Evolutionary conservation across 2,113 vertebrate species (phyloP).

Genomic region (Pardalotus punctatus): DNA sequence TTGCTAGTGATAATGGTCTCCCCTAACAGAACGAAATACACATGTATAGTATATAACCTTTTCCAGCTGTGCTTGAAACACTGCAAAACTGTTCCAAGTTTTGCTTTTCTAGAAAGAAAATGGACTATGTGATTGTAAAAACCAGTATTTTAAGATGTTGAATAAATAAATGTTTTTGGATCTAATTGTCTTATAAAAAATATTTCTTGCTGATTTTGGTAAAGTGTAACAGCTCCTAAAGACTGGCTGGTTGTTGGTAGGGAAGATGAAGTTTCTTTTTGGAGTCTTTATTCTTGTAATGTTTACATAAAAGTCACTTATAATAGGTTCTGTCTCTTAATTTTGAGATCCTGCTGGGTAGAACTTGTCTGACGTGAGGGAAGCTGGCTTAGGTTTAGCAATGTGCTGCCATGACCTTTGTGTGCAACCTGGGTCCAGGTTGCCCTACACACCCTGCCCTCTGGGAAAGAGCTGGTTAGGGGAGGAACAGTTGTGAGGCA

Average conservation of each 20-base stretch:
- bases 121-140: not conserved
- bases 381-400: not conserved
- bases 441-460: not conserved
- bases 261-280: not conserved
- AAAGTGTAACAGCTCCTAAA: not conserved
- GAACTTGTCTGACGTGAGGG: not conserved
- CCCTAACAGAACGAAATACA: not conserved
- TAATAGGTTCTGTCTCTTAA: not conserved
- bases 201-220: not conserved
- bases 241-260: not conserved
- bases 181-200: not conserved
- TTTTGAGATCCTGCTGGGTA: not conserved
- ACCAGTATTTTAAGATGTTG: conserved; percentile 35
- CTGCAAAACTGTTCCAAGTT: not conserved
- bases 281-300: not conserved
- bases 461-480: not conserved
- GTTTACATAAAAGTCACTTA: not conserved
- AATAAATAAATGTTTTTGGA: conserved; percentile 40
- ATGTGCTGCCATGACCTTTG: not conserved
- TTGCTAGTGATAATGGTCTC: not conserved
- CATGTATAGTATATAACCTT: not conserved
- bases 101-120: conserved; percentile 9
- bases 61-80: not conserved
- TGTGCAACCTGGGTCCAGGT: not conserved
- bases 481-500: not conserved